Evolutionary conservation across 2,888 invertebrate genomes (phyloP), one percentile per base, ranked within the genome.

Genomic region (Phoronis australis): DNA sequence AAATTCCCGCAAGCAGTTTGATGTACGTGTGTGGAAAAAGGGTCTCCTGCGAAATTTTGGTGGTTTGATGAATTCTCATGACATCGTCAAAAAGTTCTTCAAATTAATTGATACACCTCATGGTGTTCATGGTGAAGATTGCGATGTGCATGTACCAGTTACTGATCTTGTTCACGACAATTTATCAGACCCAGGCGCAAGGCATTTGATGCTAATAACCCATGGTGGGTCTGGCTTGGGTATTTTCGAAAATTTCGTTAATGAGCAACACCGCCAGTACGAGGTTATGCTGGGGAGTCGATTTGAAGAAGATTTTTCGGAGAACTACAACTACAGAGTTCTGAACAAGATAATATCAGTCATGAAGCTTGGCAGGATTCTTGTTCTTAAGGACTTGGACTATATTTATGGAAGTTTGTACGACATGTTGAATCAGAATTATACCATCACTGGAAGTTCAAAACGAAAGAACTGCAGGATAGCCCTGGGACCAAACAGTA

Each of bases 341-440:
- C 31, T 54, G 1, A 54, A 42, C 40, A 44, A 31, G 39, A 52
- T 54, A 26, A 54, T 52, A n/a, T 31, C 46, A 2, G 49, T 49
- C 39, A 54, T 54, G 54, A 52, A 54, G 43, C 44, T 42, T 21
- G 52, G 52, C 4, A 26, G 37, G 4, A 41, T 51, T 20, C 38
- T 54, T n/a, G 45, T 50, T 20, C 25, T 54, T 42, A 51, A 48
- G 31, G 54, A 54, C 41, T 45, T 50, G 22, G 55, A 56, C 12
- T 40, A 26, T 20, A 59, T 65, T 4, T 65, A 64, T 51, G 64
- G 61, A 6, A 62, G 62, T 48, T 37, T 64, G 21, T 64, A 64
- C 56, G 63, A 63, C 39, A 62, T 65, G 64, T 50, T 66, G 3
- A 66, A 66, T 48, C 63, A 64, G 37, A 64, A 64, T 44, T 65